Base-by-base conservation (phyloP, 2,888 invertebrate genomes). In the Idaea aversata region DNA sequence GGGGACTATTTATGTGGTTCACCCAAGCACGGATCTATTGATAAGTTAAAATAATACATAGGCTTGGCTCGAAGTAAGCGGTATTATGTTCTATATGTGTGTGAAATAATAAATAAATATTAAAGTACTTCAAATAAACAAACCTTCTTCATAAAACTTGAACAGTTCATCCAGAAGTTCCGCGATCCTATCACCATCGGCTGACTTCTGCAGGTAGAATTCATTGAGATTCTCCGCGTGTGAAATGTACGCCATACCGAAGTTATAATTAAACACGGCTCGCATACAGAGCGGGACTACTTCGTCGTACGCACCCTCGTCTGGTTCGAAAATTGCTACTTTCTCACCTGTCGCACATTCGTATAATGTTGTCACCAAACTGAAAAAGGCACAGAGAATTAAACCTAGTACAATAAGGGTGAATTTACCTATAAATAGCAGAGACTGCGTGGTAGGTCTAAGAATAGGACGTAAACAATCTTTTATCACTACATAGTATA, bases 281-380 rank as follows among this genome's bases (percentile, higher is more conserved):
- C 95, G 89, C 25, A 94, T 93, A 75, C 95, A 95, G 5, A 96
- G 82, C 38, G 93, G 92, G 0, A 86, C 79, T 0, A 94, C 92
- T 36, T 87, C 86, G 25, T 92, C 93, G 74, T 88, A 93, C 0
- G 94, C 93, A 47, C 90, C 94, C 68, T 93, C 93, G 71, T 94
- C 94, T 0, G 94, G 94, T 57, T 88, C 85, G 65, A 94, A 86
- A 59, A 94, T 83, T 0, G 87, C 78, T 3, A 95, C 81, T 77
- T 94, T 94, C 16, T 83, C 81, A 7, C 94, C 94, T 0, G 86
- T 87, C 1, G 73, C 70, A 5, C 78, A 77, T 65, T 95, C 93
- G 77, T 96, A 96, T 4, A 97, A 86, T 3, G 95, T 95, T 65
- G 96, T 93, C 65, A 95, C 89, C 70, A 97, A 86, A 69, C 97